Percentiles rank a stretch among this genome's conserved stretches.
These are phyloP conservation scores for Agrotis segetum DNA, from an alignment of 2,888 invertebrate species.

Conservation along the genomic window DNA sequence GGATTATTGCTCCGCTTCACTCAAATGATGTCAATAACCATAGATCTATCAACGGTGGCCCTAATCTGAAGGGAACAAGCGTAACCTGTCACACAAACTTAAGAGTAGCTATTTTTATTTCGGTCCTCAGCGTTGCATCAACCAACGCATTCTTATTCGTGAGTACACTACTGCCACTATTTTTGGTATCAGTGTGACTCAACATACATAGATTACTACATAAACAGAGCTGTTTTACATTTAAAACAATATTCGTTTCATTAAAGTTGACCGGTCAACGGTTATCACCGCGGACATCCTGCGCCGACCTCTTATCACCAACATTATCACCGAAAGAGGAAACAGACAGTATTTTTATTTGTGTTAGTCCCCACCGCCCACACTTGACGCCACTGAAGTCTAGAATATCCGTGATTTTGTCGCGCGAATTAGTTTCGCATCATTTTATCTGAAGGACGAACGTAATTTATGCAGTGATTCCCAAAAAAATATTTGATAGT, in stretches of 20 bases:
- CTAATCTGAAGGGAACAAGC: slow-evolving; percentile 13
- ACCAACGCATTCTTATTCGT: slow-evolving; percentile 34
- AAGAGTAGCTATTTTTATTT: slow-evolving; percentile 41
- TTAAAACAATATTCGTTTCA: slow-evolving; percentile 70
- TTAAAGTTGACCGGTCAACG: slow-evolving; percentile 81
- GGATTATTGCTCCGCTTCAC: slow-evolving; percentile 31
- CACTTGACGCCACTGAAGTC: slow-evolving; percentile 70
- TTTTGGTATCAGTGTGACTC: slow-evolving; percentile 60
- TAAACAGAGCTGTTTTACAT: slow-evolving; percentile 54
- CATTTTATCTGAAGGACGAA: slow-evolving; percentile 69
- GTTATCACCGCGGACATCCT: slow-evolving; percentile 88
- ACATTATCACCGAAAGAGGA: slow-evolving; percentile 84
- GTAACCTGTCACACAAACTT: slow-evolving; percentile 42
- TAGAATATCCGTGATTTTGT: slow-evolving; percentile 77
- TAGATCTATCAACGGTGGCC: slow-evolving; percentile 33
- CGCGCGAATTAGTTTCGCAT: slow-evolving; percentile 75
- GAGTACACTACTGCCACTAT: slow-evolving; percentile 41
- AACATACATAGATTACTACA: slow-evolving; percentile 46
- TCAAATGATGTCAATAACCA: slow-evolving; percentile 40
- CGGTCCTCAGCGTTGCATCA: slow-evolving; percentile 30
- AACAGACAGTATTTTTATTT: slow-evolving; percentile 87
- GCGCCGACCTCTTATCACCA: slow-evolving; percentile 72
- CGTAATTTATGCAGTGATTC: slow-evolving; percentile 66
- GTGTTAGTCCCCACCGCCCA: slow-evolving; percentile 79
- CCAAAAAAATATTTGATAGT: slow-evolving; percentile 26